Evolutionary conservation across 2,113 vertebrate genomes (phyloP).

Genomic region (Dendropsophus ebraccatus): DNA sequence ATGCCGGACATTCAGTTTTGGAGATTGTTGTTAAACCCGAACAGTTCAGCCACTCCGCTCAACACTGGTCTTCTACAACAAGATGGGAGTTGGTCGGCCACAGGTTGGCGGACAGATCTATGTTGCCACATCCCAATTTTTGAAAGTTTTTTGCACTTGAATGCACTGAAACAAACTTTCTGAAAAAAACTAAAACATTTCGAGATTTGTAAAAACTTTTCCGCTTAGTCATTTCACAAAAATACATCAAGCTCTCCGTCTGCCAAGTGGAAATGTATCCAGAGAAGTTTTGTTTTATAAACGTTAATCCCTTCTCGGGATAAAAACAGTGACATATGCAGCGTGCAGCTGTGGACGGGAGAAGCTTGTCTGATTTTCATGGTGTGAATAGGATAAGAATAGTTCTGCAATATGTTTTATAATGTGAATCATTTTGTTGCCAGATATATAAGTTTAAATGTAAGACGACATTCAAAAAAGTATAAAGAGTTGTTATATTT

Average conservation of each 20-base stretch:
- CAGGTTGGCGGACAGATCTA: too few species aligned
- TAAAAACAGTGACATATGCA: constrained; percentile 39
- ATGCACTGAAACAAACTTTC: background rate
- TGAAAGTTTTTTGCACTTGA: too few species aligned
- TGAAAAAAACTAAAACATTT: background rate
- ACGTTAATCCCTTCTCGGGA: background rate
- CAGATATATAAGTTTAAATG: background rate
- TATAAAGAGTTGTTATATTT: background rate
- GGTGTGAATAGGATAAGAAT: constrained; percentile 17
- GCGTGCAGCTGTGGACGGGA: background rate
- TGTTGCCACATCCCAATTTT: too few species aligned
- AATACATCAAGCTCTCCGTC: background rate
- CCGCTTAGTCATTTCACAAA: background rate
- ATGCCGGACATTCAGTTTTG: too few species aligned
- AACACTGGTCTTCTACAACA: too few species aligned
- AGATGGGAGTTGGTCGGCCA: too few species aligned
- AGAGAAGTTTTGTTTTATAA: constrained; percentile 22
- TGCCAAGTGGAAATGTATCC: background rate
- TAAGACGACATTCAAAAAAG: background rate
- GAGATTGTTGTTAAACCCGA: too few species aligned
- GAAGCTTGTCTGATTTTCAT: background rate
- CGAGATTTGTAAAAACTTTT: background rate
- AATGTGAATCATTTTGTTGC: constrained; percentile 13
- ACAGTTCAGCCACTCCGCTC: too few species aligned
- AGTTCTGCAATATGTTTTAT: constrained; percentile 29